Percentiles rank a stretch among this genome's conserved stretches.
phyloP scores from a whole-genome alignment of 2,888 invertebrate species.

The Tanypteryx hageni region DNA sequence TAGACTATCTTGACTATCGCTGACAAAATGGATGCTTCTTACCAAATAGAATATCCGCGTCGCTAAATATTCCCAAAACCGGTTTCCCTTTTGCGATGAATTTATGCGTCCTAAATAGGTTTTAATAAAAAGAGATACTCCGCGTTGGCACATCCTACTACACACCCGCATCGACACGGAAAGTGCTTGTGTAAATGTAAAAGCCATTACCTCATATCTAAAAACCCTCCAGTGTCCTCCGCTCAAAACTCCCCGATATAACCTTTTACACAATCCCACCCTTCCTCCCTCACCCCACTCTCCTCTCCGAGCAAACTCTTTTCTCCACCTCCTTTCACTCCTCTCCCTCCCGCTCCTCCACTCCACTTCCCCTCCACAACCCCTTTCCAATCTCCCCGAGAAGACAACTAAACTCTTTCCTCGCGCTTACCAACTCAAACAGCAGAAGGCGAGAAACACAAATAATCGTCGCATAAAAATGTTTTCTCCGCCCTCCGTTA shows the following conservation, averaged over 20 bases:
- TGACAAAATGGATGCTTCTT: too few species aligned
- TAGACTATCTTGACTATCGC: too few species aligned
- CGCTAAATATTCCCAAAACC: too few species aligned
- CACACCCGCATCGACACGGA: not conserved
- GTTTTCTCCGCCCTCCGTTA: slow-evolving; percentile 26
- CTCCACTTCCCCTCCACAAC: not conserved
- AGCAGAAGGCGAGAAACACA: slow-evolving; percentile 43
- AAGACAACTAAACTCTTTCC: not conserved
- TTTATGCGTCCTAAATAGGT: too few species aligned
- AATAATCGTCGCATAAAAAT: slow-evolving; percentile 51
- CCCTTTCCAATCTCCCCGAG: slow-evolving; percentile 3
- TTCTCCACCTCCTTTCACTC: not conserved
- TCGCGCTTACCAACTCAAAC: slow-evolving; percentile 1
- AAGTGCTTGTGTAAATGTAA: slow-evolving; percentile 7
- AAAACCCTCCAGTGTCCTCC: not conserved
- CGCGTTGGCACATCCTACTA: not conserved
- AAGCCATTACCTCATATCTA: slow-evolving; percentile 12
- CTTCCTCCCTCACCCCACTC: not conserved
- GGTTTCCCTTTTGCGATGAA: too few species aligned
- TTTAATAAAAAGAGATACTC: not conserved
- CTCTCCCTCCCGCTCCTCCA: not conserved
- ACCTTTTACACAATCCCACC: not conserved
- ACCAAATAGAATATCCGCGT: too few species aligned
- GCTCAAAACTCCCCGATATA: slow-evolving; percentile 6
- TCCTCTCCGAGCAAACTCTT: not conserved